Percentiles rank a stretch among this genome's conserved stretches.
Evolutionary conservation across 2,888 invertebrate genomes (phyloP).

Genomic region (Aleiodes alternator): DNA sequence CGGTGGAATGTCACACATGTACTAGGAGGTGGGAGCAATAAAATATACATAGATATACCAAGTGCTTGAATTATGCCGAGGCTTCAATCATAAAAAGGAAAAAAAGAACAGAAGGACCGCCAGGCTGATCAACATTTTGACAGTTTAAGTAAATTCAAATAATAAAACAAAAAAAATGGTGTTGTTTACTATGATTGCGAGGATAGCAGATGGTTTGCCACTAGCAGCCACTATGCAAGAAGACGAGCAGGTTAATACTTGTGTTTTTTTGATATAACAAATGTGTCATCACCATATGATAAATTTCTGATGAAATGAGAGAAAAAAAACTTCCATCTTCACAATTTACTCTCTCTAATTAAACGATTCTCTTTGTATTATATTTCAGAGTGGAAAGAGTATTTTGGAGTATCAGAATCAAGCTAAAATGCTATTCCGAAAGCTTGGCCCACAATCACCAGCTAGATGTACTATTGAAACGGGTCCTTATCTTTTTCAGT

Average conservation of each 20-base stretch:
- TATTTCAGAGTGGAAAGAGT: constrained; percentile 90
- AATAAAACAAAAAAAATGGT: constrained; percentile 84
- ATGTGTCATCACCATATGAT: constrained; percentile 55
- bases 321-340: background rate
- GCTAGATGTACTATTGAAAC: constrained; percentile 96
- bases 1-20: constrained; percentile 61
- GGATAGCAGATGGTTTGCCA: constrained; percentile 95
- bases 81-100: background rate
- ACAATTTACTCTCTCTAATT: constrained; percentile 23
- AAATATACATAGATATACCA: constrained; percentile 57
- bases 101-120: background rate
- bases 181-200: constrained; percentile 97
- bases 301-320: background rate
- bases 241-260: constrained; percentile 91
- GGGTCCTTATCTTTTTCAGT: constrained; percentile 98
- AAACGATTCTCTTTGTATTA: constrained; percentile 67
- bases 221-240: constrained; percentile 98
- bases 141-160: constrained; percentile 15
- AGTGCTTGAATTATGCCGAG: constrained; percentile 28
- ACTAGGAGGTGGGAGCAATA: constrained; percentile 47
- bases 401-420: constrained; percentile 99
- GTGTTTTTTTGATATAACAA: background rate
- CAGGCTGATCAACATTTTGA: background rate
- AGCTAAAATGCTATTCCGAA: constrained; percentile 98
- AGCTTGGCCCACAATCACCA: constrained; percentile 93